Evolutionary conservation across 1,140 invertebrate species (phyloP).

Genomic region (Lethocerus indicus): DNA sequence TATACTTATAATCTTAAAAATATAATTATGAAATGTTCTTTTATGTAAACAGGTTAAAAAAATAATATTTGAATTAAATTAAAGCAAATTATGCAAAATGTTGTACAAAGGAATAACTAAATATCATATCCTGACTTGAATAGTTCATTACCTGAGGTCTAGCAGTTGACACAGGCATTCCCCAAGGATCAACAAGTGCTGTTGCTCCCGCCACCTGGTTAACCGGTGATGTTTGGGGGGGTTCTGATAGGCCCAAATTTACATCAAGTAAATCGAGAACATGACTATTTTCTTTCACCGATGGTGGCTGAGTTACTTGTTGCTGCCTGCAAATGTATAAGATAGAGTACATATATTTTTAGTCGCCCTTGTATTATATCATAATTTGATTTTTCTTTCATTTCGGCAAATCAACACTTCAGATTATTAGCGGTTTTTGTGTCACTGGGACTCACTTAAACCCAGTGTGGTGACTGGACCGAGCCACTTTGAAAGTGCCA

Average conservation of each 20-base stretch:
- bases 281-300: constrained; percentile 32
- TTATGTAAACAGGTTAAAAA: not conserved
- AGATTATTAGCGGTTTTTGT: too few relatives aligned
- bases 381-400: too few relatives aligned
- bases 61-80: not conserved
- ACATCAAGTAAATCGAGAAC: constrained; percentile 70
- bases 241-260: constrained; percentile 33
- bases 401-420: too few relatives aligned
- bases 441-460: too few relatives aligned
- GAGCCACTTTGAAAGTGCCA: too few relatives aligned
- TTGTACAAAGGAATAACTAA: not conserved
- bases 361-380: too few relatives aligned
- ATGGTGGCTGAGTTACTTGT: not conserved
- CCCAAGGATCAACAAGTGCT: constrained; percentile 46
- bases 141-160: constrained; percentile 27
- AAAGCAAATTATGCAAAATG: too few relatives aligned
- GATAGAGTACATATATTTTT: too few relatives aligned
- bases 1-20: too few relatives aligned
- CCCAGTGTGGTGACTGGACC: too few relatives aligned
- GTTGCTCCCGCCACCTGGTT: constrained; percentile 27
- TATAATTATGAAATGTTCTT: not conserved
- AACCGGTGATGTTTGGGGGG: constrained; percentile 24
- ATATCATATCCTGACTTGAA: not conserved
- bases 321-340: constrained; percentile 4
- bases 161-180: constrained; percentile 35